Conservation (phyloP, 2,888 invertebrate species). For the Lamellibrachia satsuma region DNA sequence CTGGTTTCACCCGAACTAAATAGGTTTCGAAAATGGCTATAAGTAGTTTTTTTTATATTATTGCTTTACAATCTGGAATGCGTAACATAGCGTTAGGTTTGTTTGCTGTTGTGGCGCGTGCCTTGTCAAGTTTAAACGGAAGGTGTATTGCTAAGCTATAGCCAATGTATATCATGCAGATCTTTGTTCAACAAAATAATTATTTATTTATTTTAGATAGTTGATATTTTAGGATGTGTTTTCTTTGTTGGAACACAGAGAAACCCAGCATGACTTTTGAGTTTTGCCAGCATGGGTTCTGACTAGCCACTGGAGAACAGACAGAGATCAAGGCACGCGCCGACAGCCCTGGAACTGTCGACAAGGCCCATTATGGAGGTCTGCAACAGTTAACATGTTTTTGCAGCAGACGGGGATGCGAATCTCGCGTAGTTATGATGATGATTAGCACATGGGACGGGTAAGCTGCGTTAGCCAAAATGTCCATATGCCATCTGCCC, state of each 20-base stretch:
- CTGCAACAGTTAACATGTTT: neutral
- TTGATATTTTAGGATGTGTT: neutral
- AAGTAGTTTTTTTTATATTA: neutral
- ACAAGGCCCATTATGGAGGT: neutral
- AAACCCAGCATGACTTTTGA: neutral
- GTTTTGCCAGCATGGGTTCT: neutral
- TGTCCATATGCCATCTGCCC: too few relatives aligned
- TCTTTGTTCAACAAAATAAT: neutral
- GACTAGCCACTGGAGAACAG: neutral
- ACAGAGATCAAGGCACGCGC: neutral
- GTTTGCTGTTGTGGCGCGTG: neutral
- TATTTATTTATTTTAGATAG: neutral
- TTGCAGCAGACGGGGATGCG: neutral
- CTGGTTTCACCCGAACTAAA: neutral
- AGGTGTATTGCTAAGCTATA: neutral
- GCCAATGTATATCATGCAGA: neutral
- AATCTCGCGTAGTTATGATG: neutral
- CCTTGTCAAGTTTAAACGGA: neutral
- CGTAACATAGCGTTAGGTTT: neutral
- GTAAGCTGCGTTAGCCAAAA: neutral
- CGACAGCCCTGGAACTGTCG: neutral
- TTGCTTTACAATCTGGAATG: neutral
- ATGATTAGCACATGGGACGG: neutral
- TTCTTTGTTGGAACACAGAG: neutral
- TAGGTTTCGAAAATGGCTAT: neutral